phyloP scores from a whole-genome alignment of 2,888 invertebrate species.

The Rugalucina vietnamica region DNA sequence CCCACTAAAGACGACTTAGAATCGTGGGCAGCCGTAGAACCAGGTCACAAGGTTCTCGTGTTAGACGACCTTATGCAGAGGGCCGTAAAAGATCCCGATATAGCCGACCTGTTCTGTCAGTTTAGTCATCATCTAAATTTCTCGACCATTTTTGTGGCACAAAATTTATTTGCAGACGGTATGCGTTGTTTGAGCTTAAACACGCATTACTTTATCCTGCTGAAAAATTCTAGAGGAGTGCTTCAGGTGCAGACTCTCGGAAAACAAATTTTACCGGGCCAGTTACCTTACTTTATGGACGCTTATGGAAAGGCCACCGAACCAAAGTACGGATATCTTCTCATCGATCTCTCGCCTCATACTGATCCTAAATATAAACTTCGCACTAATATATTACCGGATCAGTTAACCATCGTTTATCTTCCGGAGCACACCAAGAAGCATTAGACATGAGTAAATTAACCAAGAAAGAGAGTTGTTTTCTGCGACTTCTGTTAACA shows the following conservation, averaged over 20 bases:
- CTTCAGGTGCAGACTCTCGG: neutral
- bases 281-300: neutral
- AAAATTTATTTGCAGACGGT: conserved; percentile 57
- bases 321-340: conserved; percentile 28
- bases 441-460: conserved; percentile 13
- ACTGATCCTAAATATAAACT: conserved; percentile 32
- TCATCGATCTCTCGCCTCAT: conserved; percentile 39
- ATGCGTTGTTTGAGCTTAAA: conserved; percentile 61
- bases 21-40: conserved; percentile 42
- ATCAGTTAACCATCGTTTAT: conserved; percentile 41
- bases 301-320: neutral
- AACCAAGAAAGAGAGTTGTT: neutral
- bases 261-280: neutral
- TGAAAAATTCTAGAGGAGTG: conserved; percentile 40
- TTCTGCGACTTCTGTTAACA: conserved; percentile 24
- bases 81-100: conserved; percentile 46
- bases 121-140: conserved; percentile 55
- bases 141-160: conserved; percentile 55
- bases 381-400: conserved; percentile 42
- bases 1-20: conserved; percentile 53
- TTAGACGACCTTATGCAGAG: conserved; percentile 57
- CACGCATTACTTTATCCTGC: conserved; percentile 59
- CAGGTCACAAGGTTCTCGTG: conserved; percentile 43
- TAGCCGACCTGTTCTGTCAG: conserved; percentile 47
- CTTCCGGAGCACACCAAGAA: conserved; percentile 17